Evolutionary conservation across 2,888 invertebrate species (phyloP), one percentile per base, ranked within the genome.

Genomic region (Eristalis tenax): DNA sequence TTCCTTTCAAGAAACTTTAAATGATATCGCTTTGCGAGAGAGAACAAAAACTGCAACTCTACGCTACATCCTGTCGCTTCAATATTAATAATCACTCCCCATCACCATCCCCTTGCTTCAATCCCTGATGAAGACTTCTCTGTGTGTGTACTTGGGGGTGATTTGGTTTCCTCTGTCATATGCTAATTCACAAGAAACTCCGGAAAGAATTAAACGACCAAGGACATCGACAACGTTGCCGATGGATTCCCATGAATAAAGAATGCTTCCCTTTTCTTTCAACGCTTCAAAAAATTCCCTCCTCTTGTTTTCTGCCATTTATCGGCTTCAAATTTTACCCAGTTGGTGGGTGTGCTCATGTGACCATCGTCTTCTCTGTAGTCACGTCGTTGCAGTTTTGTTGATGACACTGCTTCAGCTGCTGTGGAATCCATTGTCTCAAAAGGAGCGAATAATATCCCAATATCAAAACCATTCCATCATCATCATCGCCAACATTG

Each of bases 381-480:
- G 50, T 50, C 61, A 75, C 70, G 63, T 68, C 68, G 81, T 59
- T 76, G 66, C 59, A 61, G 69, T 66, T 82, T 63, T 81, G 64
- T 68, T 81, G 85, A 81, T 69, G 76, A 73, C 77, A 81, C 77
- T 85, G 73, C 77, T 76, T 56, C 73, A 32, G 68, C 63, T 35
- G 71, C 71, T 79, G 68, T 63, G 78, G 61, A 74, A 82, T 56
- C 74, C 61, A 86, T 86, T 86, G 86, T 86, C 66, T 82, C 57
- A 57, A 75, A 86, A 86, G 85, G 32, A 86, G 61, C 74, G 82
- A 59, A 86, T 86, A 86, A 86, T 82, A 82, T 86, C 66, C 82
- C 82, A 79, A 86, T 86, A 86, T 75, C 82, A 86, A 74, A 86
- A 82, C 82, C 82, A 86, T 86, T 86, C 75, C 82, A 78, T 82